Evolutionary conservation across 2,797 vertebrate genomes (phyloP), one percentile per base, ranked within the genome.

Genomic region (Sebastes ruberrimus): DNA sequence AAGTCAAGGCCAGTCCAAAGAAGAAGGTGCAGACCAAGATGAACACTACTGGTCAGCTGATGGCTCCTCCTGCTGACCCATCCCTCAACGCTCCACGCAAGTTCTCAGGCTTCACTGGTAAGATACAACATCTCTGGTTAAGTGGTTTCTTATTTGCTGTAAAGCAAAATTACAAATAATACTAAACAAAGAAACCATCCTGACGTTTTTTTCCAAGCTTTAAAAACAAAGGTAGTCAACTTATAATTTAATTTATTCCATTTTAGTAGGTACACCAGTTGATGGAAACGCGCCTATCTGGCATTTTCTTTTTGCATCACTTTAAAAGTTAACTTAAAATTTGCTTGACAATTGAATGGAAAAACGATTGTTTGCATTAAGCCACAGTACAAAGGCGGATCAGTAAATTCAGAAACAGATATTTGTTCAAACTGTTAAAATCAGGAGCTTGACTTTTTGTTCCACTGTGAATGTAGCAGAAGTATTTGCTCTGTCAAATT

Each of bases 91-190:
- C 97, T 0, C 97, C 98, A 3, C 97, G 98, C 84, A 99, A 99
- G 87, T 99, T 99, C 92, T 99, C 99, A 52, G 98, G 98, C 55
- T 99, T 99, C 91, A 95, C 96, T 71, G 98, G 98, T 99, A 89
- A 91, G 76, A 78, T 4, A 1, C 0, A 0, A 28, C 35, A 1
- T 11, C 4, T 11, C 14, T 1, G 18, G 2, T 46, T 6, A 25
- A 11, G 2, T 7, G 9, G 25, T 62, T 23, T 46, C 4, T 62
- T 42, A 14, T 53, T 53, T 53, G 20, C 8, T 53, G 20, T n/a
- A 53, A 53, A 53, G 49, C 13, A 1, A 5, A 46, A 46, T 46
- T 46, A 46, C 18, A 49, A 49, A 49, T 46, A 0, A 46, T 49
- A 18, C 18, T 49, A 49, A 18, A 49, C 46, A 20, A 49, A 49